phyloP scores from a whole-genome alignment of 2,888 invertebrate genomes.

The Synergus laeviventris region DNA sequence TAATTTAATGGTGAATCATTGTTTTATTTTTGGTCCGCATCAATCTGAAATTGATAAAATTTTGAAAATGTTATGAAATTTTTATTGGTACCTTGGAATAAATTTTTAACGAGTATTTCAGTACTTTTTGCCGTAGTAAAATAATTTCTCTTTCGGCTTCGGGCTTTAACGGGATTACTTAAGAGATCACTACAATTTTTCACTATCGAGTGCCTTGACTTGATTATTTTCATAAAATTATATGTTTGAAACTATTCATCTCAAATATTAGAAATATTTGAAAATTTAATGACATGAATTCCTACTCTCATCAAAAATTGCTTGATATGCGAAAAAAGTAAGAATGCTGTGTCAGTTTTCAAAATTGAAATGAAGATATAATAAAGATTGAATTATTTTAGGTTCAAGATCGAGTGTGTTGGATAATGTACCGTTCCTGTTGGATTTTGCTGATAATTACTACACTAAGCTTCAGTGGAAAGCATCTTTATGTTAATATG shows the following conservation, averaged over 20 bases:
- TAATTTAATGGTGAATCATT: background rate
- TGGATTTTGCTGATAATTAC: constrained; percentile 4
- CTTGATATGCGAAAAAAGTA: background rate
- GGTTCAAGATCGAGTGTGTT: background rate
- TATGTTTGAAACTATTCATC: background rate
- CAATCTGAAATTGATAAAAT: background rate
- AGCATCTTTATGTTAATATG: background rate
- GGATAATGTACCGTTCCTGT: background rate
- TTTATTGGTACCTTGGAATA: too few relatives aligned
- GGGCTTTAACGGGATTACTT: background rate
- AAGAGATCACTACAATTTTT: background rate
- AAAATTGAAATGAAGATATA: background rate
- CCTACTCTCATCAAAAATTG: background rate
- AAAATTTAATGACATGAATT: background rate
- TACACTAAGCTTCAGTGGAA: background rate
- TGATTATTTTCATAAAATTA: background rate
- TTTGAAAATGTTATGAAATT: too few relatives aligned
- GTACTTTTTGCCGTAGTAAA: too few relatives aligned
- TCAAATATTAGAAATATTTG: background rate
- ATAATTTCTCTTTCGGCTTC: too few relatives aligned
- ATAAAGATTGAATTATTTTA: background rate
- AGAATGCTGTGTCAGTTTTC: background rate
- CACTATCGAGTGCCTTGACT: background rate
- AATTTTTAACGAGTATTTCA: too few relatives aligned
- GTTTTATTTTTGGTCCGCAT: background rate